Conservation (phyloP, 2,888 invertebrate species). For the Clanis bilineata region DNA sequence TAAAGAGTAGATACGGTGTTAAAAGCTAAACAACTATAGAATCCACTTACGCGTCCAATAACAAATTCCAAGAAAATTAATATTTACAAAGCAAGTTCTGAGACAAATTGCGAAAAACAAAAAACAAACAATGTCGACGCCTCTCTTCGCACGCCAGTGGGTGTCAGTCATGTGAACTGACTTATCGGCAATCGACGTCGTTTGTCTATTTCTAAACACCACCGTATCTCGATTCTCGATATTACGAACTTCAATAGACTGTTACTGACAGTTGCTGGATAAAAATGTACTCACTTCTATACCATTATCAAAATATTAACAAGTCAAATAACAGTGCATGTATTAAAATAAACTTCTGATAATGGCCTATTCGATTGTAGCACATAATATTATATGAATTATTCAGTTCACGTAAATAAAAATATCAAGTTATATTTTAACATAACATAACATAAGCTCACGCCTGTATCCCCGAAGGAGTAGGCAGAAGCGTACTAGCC, state of each 20-base stretch:
- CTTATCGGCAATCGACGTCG: conserved; percentile 33
- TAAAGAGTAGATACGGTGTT: background rate
- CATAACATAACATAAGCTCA: too few relatives aligned
- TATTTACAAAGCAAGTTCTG: conserved; percentile 17
- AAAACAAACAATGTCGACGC: conserved; percentile 29
- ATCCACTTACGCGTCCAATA: background rate
- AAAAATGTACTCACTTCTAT: too few relatives aligned
- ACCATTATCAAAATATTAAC: too few relatives aligned
- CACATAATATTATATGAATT: too few relatives aligned
- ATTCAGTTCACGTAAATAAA: too few relatives aligned
- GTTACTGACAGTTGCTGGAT: too few relatives aligned
- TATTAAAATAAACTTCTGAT: too few relatives aligned
- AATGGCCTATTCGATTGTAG: too few relatives aligned
- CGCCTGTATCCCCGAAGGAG: too few relatives aligned
- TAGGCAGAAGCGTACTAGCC: too few relatives aligned
- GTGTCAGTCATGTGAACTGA: conserved; percentile 40
- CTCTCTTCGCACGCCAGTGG: conserved; percentile 30
- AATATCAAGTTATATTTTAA: too few relatives aligned
- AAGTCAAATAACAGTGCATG: too few relatives aligned
- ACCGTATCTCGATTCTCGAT: background rate
- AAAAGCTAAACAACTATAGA: background rate
- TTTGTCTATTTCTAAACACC: conserved; percentile 2
- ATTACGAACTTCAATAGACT: conserved; percentile 1
- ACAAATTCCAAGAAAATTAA: background rate
- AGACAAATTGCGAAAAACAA: conserved; percentile 24